Percentiles rank a stretch among this genome's conserved stretches.
Conservation (phyloP, 1,140 invertebrate genomes). For the Yoshiicerus persimilis region DNA sequence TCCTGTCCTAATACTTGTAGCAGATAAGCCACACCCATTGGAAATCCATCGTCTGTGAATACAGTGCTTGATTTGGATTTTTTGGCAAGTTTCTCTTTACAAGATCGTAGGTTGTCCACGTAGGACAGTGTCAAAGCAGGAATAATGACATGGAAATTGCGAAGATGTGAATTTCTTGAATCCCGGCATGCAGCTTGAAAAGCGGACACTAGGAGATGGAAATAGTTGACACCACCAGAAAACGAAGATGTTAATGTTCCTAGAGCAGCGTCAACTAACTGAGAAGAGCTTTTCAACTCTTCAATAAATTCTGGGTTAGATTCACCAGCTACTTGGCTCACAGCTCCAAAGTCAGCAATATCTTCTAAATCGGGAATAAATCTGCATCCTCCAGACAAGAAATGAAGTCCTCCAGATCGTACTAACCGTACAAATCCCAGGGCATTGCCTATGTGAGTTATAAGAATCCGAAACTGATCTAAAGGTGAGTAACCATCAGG, state of each 20-base stretch:
- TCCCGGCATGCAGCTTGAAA: constrained; percentile 87
- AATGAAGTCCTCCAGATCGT: constrained; percentile 88
- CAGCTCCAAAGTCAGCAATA: constrained; percentile 62
- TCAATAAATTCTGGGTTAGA: constrained; percentile 54
- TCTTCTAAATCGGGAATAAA: constrained; percentile 85
- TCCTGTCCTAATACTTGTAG: constrained; percentile 66
- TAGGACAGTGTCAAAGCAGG: constrained; percentile 93
- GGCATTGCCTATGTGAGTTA: constrained; percentile 74
- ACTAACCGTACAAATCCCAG: constrained; percentile 86
- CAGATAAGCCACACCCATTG: constrained; percentile 85
- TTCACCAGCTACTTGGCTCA: neutral
- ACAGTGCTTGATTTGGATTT: constrained; percentile 81
- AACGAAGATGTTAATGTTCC: constrained; percentile 80
- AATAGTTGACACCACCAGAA: constrained; percentile 91
- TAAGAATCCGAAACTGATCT: constrained; percentile 87
- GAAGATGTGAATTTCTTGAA: constrained; percentile 83
- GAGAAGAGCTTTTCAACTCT: constrained; percentile 66
- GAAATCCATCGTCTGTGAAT: constrained; percentile 98
- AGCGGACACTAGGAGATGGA: constrained; percentile 89
- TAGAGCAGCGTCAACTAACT: constrained; percentile 75
- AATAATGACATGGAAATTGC: constrained; percentile 91
- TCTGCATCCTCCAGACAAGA: constrained; percentile 83
- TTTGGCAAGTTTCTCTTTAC: constrained; percentile 86
- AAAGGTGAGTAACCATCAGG: constrained; percentile 83
- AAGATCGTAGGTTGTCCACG: constrained; percentile 87